Percentiles rank a stretch among this genome's conserved stretches.
Conservation (phyloP, 2,888 invertebrate genomes). For the Hypomecis atomaria region DNA sequence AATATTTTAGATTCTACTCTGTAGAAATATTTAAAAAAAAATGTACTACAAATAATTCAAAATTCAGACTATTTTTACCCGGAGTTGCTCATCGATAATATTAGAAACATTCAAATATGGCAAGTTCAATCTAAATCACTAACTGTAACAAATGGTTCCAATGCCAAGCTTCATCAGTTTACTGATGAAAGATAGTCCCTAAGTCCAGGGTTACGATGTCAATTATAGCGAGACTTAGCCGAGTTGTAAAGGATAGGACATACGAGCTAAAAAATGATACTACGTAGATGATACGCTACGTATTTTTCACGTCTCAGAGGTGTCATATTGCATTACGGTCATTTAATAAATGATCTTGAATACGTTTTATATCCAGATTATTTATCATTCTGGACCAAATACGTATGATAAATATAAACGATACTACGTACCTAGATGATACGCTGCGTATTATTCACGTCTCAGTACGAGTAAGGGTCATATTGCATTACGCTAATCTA, state of each 20-base stretch:
- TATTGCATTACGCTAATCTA: too few relatives aligned
- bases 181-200: constrained; percentile 62
- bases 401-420: too few relatives aligned
- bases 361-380: too few relatives aligned
- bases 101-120: constrained; percentile 2
- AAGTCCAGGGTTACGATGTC: constrained; percentile 74
- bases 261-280: constrained; percentile 16
- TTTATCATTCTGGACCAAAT: too few relatives aligned
- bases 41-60: neutral
- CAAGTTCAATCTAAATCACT: constrained; percentile 24
- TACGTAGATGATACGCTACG: neutral
- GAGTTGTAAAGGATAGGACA: constrained; percentile 10
- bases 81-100: neutral
- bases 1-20: too few relatives aligned
- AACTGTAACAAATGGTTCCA: constrained; percentile 36
- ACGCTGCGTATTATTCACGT: too few relatives aligned
- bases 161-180: constrained; percentile 41
- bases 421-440: too few relatives aligned
- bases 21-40: too few relatives aligned
- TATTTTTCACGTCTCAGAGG: neutral
- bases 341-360: too few relatives aligned
- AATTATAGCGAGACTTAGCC: constrained; percentile 68
- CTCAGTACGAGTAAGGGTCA: too few relatives aligned
- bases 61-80: neutral
- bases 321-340: too few relatives aligned